A percentile compares a stretch with the other conserved stretches of the same genome.
Conservation (phyloP, 2,888 invertebrate species). For the Bhutanitis thaidina region DNA sequence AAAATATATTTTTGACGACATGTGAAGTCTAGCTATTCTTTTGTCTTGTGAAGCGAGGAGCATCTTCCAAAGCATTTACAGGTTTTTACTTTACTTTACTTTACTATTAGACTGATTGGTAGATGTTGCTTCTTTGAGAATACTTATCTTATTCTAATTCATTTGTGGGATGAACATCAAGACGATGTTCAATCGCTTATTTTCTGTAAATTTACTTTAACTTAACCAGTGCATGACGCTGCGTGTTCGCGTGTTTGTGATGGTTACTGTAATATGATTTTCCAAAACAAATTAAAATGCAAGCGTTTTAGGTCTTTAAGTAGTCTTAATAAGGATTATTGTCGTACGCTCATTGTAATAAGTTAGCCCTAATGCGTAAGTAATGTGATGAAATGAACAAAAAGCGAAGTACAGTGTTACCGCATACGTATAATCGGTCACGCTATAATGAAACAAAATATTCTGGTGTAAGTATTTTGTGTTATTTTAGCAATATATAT, state of each 20-base stretch:
- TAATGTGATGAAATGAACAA: constrained; percentile 4
- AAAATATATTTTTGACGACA: too few species aligned
- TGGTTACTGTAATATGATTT: constrained; percentile 3
- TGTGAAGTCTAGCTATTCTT: too few species aligned
- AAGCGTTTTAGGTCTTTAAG: neutral
- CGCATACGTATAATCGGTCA: constrained; percentile 1
- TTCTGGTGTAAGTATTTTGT: too few species aligned
- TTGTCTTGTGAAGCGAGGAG: too few species aligned
- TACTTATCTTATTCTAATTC: neutral
- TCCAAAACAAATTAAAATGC: constrained; percentile 1
- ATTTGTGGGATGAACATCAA: neutral
- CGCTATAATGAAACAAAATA: neutral
- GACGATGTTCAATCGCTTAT: neutral
- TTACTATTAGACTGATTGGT: too few species aligned
- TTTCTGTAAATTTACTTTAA: neutral
- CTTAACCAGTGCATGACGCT: constrained; percentile 8
- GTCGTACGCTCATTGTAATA: neutral
- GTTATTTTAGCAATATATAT: too few species aligned
- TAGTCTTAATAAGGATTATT: neutral
- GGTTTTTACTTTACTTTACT: too few species aligned
- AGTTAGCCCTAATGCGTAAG: neutral
- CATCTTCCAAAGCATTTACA: too few species aligned
- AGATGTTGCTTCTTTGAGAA: too few species aligned
- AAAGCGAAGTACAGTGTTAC: constrained; percentile 1
- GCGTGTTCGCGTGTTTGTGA: constrained; percentile 1